These are phyloP conservation scores for Polyodon spathula DNA, from an alignment of 2,113 vertebrate species.

Conservation along the genomic window DNA sequence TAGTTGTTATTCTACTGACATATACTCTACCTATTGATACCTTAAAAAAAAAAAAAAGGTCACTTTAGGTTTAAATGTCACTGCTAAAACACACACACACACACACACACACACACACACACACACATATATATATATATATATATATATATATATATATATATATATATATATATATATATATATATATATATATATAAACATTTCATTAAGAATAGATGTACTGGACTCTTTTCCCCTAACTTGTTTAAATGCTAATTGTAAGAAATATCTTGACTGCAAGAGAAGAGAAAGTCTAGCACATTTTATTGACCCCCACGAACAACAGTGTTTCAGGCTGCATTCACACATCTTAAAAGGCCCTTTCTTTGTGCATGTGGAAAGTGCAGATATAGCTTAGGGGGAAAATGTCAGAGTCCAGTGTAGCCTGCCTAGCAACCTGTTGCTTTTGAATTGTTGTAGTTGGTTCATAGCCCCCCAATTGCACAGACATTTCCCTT, in stretches of 20 bases:
- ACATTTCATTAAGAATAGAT: too few relatives aligned
- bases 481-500: slow-evolving; percentile 40
- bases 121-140: too few relatives aligned
- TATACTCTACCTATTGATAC: too few relatives aligned
- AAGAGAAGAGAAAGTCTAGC: slow-evolving; percentile 16
- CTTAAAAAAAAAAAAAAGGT: too few relatives aligned
- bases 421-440: slow-evolving; percentile 54
- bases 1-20: too few relatives aligned
- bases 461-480: slow-evolving; percentile 39
- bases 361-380: slow-evolving; percentile 60
- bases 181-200: too few relatives aligned
- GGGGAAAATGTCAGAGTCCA: slow-evolving; percentile 42
- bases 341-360: slow-evolving; percentile 43
- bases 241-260: slow-evolving; percentile 7
- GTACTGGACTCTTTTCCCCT: neutral
- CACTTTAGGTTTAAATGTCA: too few relatives aligned
- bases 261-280: slow-evolving; percentile 15
- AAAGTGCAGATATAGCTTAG: slow-evolving; percentile 40
- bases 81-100: too few relatives aligned
- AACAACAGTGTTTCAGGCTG: slow-evolving; percentile 17
- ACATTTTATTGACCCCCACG: slow-evolving; percentile 19
- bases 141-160: too few relatives aligned
- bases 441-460: slow-evolving; percentile 32
- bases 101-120: too few relatives aligned
- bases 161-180: too few relatives aligned